Conservation (phyloP, 2,888 invertebrate species). For the Leucoma salicis region DNA sequence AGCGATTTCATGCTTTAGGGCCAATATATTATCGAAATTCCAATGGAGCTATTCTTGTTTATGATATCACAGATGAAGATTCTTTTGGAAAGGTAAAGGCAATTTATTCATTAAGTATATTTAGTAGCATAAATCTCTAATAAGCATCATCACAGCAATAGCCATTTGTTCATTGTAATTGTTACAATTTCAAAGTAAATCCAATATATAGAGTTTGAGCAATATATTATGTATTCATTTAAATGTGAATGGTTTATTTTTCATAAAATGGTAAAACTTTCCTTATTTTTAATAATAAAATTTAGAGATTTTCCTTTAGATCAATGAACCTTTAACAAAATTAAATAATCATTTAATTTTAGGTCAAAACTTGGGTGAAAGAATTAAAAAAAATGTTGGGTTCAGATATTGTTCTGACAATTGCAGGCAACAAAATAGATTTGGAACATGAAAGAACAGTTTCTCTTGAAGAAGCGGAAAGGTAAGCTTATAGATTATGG, state of each 20-base stretch:
- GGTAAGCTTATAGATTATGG: too few relatives aligned
- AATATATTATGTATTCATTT: too few relatives aligned
- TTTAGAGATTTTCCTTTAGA: too few relatives aligned
- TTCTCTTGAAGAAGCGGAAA: conserved; percentile 91
- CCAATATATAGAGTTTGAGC: too few relatives aligned
- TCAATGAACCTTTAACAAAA: too few relatives aligned
- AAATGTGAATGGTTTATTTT: too few relatives aligned
- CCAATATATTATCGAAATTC: conserved; percentile 99
- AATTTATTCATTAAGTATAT: neutral
- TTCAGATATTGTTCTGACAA: conserved; percentile 93
- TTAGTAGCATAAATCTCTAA: neutral
- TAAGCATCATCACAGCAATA: neutral
- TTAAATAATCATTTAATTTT: conserved; percentile 20
- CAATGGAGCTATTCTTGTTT: conserved; percentile 98
- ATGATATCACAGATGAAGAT: conserved; percentile 98
- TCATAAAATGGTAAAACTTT: too few relatives aligned
- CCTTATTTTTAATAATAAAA: too few relatives aligned
- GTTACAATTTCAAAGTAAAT: too few relatives aligned
- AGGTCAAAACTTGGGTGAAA: conserved; percentile 99
- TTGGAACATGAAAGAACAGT: conserved; percentile 95
- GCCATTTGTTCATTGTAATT: too few relatives aligned
- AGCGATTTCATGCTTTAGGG: conserved; percentile 97
- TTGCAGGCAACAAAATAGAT: conserved; percentile 99
- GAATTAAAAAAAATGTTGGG: conserved; percentile 98
- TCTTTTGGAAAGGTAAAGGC: conserved; percentile 94